Evolutionary conservation across 2,113 vertebrate genomes (phyloP).

Genomic region (Camelus dromedarius): DNA sequence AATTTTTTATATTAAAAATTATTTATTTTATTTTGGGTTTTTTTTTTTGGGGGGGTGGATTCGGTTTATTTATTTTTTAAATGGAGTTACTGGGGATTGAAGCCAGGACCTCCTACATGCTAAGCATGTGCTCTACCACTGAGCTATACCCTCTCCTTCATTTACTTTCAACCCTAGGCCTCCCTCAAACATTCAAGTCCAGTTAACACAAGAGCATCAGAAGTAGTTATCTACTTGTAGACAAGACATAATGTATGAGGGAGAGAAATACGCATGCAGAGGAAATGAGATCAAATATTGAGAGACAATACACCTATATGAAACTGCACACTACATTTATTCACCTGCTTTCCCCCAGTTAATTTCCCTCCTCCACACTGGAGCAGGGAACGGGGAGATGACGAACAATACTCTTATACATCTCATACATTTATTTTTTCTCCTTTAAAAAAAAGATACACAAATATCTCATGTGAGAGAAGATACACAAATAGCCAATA

Average conservation of each 20-base stretch:
- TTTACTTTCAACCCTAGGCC: background rate
- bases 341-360: background rate
- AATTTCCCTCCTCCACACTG: background rate
- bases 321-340: background rate
- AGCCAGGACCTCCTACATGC: too few relatives aligned
- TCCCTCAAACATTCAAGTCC: background rate
- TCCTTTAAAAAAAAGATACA: slow-evolving; percentile 35
- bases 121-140: too few relatives aligned
- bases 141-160: too few relatives aligned
- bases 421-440: background rate
- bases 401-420: background rate
- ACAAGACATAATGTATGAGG: background rate
- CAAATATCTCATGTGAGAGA: background rate
- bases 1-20: too few relatives aligned
- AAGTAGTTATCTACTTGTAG: background rate
- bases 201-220: background rate
- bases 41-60: too few relatives aligned
- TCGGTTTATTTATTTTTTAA: too few relatives aligned
- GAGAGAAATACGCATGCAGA: background rate
- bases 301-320: background rate
- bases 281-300: background rate
- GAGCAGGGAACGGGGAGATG: background rate
- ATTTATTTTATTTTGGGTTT: too few relatives aligned
- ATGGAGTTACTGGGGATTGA: too few relatives aligned
- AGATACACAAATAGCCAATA: background rate